Evolutionary conservation across 2,888 invertebrate species (phyloP).

Genomic region (Sisyra terminalis): DNA sequence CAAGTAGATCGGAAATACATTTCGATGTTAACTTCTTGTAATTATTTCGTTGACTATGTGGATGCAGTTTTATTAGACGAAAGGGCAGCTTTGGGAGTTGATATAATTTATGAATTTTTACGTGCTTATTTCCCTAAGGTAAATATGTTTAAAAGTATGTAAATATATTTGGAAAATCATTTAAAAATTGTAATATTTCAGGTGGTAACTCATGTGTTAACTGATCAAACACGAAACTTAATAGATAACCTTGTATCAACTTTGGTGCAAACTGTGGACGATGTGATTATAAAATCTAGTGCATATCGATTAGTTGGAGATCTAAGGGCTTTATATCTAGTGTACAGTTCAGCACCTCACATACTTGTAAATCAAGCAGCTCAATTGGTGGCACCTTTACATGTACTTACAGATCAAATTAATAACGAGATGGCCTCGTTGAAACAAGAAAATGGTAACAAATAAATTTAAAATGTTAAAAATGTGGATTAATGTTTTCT

Average conservation of each 20-base stretch:
- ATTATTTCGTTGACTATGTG: conserved; percentile 74
- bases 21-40: conserved; percentile 64
- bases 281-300: conserved; percentile 31
- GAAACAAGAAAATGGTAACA: conserved; percentile 15
- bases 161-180: neutral
- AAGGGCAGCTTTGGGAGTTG: conserved; percentile 67
- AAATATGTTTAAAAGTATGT: conserved; percentile 14
- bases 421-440: conserved; percentile 21
- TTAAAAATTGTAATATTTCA: conserved; percentile 16
- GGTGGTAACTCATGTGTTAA: conserved; percentile 42
- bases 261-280: conserved; percentile 32
- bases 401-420: conserved; percentile 20
- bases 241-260: conserved; percentile 45
- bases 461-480: neutral
- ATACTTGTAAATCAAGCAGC: conserved; percentile 7
- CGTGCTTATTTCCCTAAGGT: conserved; percentile 83
- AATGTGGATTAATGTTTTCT: neutral
- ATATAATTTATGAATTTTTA: conserved; percentile 73
- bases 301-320: conserved; percentile 36
- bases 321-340: conserved; percentile 36
- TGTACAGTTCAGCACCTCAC: conserved; percentile 25
- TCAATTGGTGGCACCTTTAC: conserved; percentile 23
- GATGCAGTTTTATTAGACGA: conserved; percentile 83
- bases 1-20: conserved; percentile 66
- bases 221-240: conserved; percentile 40